Evolutionary conservation across 2,888 invertebrate genomes (phyloP), one percentile per base, ranked within the genome.

Genomic region (Epiblema foenella): DNA sequence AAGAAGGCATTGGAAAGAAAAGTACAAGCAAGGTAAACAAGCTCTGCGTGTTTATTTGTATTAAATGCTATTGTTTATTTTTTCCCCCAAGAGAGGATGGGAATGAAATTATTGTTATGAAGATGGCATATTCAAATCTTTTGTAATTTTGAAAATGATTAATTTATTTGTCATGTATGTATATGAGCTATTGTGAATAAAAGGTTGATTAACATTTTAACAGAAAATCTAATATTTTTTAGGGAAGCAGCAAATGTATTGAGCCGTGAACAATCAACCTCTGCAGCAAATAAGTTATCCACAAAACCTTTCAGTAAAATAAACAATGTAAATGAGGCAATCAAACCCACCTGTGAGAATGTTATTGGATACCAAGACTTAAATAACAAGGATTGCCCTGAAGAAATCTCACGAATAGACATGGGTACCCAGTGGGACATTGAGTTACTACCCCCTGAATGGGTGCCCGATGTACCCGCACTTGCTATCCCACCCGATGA

Each of bases 211-310:
- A 18, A 33, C 9, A 7, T 33, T 17, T n/a, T 15, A 10, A 37
- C 3, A 3, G n/a, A 17, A 17, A 11, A 11, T 39, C 9, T 51
- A 4, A 11, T 64, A 20, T 11, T 64, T 84, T 85, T 64, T 79
- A 93, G 93, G 71, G 91, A 90, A 79, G 79, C 79, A 68, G 92
- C 93, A 58, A 93, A 93, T 85, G 91, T 87, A 80, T 76, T 89
- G 51, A 91, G 92, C 73, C 82, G 90, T 74, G 93, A 92, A 69
- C 92, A 91, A 77, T 82, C 89, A 67, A 74, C 78, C 66, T 72
- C 77, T 69, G 77, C 82, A 51, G 76, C 80, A 46, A 84, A 78
- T 69, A 90, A 88, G 77, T 65, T 82, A 62, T 72, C 80, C 60
- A 72, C 77, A 49, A 87, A 83, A 76, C 46, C 33, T 15, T 49